Evolutionary conservation across 1,140 invertebrate genomes (phyloP).

Genomic region (Rhagoletis zephyria): DNA sequence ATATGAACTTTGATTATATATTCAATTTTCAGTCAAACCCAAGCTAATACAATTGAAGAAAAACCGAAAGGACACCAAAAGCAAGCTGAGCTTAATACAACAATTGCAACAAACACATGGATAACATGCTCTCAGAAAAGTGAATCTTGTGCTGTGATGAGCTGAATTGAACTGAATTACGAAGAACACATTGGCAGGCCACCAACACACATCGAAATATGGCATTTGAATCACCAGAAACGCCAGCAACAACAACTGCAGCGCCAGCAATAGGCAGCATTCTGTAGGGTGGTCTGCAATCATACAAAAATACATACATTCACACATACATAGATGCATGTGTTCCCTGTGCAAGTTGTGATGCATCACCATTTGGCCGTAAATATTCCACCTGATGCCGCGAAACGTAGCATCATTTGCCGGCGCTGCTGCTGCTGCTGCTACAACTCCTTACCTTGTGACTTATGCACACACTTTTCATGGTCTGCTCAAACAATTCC

Average conservation of each 20-base stretch:
- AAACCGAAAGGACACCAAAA: no score
- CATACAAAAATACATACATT: background rate
- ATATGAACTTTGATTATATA: no score
- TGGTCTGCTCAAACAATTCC: background rate
- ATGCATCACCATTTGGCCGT: background rate
- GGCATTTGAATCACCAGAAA: background rate
- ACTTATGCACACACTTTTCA: background rate
- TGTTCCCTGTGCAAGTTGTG: background rate
- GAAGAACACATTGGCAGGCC: background rate
- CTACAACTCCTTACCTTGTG: no score
- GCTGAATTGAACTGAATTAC: no score
- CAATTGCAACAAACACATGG: no score
- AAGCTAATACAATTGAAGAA: no score
- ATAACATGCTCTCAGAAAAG: no score
- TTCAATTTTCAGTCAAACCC: no score
- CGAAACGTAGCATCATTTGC: background rate
- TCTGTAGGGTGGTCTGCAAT: slow-evolving; percentile 38
- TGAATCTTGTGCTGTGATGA: no score
- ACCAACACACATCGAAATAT: slow-evolving; percentile 25
- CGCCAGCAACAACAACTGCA: background rate
- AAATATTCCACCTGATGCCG: slow-evolving; percentile 3
- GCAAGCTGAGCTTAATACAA: no score
- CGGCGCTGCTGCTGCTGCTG: background rate
- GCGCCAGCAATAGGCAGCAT: background rate
- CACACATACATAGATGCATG: background rate